Evolutionary conservation across 2,888 invertebrate species (phyloP), one percentile per base, ranked within the genome.

Genomic region (Stenolophus ochropezus): DNA sequence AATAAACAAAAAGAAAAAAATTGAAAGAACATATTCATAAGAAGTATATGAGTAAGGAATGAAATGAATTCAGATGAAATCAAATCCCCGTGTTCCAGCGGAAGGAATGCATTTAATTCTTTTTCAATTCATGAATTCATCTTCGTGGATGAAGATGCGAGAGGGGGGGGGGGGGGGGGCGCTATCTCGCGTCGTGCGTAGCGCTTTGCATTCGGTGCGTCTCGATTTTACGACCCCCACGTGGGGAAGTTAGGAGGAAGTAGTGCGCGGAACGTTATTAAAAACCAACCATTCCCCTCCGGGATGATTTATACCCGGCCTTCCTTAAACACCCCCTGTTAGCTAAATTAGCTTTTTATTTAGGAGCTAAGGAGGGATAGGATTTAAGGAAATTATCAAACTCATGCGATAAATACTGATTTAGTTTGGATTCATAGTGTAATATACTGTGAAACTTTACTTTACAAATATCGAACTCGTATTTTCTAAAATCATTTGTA

Each of bases 161-260:
- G 33, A 11, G 11, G 33, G 11, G 11, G 2, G 33, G 11, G 33
- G 11, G 33, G 11, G 11, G 2, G 33, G 11, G 11, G 11, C 4
- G 33, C 11, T 42, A 42, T 42, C 33, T 42, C 8, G 8, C 2
- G 33, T 42, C 8, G 8, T 8, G 33, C 33, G 56, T 20, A 4
- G n/a, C 61, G 11, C 61, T 61, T 61, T 61, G 61, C 61, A 61
- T 61, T 61, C 25, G 61, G 25, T 61, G 23, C 61, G 61, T 61
- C 61, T 23, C 61, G 61, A 61, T 61, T 61, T 61, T 61, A 61
- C 27, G 61, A 61, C 23, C 25, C 61, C 61, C 61, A 23, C n/a
- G 61, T 61, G 61, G 61, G 56, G 20, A 18, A 16, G 56, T 56
- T 56, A 56, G 8, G 18, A 56, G 56, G 20, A 20, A 11, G 56